Percentiles rank a stretch among this genome's conserved stretches.
Evolutionary conservation across 2,797 vertebrate species (phyloP).

Genomic region (Lutjanus argentimaculatus): DNA sequence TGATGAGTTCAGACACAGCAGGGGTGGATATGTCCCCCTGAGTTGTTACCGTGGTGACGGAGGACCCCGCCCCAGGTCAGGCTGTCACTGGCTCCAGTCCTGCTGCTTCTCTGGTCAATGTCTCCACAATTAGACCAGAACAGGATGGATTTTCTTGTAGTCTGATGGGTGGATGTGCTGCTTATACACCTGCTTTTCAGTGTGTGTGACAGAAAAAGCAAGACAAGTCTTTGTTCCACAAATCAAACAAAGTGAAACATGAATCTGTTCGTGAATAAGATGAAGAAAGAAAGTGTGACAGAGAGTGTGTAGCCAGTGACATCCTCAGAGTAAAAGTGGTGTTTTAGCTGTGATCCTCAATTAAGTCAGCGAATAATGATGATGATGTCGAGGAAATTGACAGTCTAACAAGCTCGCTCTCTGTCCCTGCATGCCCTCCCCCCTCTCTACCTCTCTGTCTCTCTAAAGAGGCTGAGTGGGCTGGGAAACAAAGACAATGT

Average conservation of each 20-base stretch:
- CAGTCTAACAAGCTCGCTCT: conserved; percentile 32
- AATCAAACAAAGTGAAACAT: conserved; percentile 24
- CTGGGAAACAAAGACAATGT: conserved; percentile 50
- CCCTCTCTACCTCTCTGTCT: background rate
- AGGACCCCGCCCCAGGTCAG: conserved; percentile 78
- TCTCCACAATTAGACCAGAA: conserved; percentile 57
- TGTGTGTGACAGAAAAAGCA: background rate
- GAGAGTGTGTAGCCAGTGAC: conserved; percentile 4
- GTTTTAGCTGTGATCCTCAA: conserved; percentile 50
- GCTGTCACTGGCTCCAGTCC: conserved; percentile 71
- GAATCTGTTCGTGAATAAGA: conserved; percentile 11
- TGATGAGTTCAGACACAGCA: conserved; percentile 79
- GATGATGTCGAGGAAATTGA: conserved; percentile 36
- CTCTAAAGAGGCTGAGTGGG: conserved; percentile 31
- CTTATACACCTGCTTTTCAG: background rate
- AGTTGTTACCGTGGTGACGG: conserved; percentile 79
- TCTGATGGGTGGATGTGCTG: conserved; percentile 6
- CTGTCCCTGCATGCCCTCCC: conserved; percentile 1
- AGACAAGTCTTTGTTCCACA: conserved; percentile 20
- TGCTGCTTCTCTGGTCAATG: conserved; percentile 56
- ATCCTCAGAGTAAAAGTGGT: conserved; percentile 4
- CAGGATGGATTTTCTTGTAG: conserved; percentile 26
- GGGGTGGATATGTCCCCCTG: conserved; percentile 73
- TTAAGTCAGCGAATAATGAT: conserved; percentile 46
- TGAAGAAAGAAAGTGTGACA: background rate